Conservation (phyloP, 2,113 vertebrate genomes). For the Coreoperca whiteheadi region DNA sequence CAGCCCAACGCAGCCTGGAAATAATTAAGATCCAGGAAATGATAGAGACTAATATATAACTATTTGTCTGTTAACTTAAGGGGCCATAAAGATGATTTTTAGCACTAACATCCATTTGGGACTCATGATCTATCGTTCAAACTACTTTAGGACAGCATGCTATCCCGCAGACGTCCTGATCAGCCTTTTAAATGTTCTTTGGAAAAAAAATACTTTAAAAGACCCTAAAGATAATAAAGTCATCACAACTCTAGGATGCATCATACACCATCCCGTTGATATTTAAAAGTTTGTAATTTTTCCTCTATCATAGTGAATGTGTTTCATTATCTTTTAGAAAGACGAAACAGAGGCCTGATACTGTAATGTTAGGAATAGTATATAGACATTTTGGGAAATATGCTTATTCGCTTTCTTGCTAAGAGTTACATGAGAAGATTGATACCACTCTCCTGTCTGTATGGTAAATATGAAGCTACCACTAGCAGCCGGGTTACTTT, state of each 20-base stretch:
- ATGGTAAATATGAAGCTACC: conserved; percentile 21
- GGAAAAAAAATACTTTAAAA: conserved; percentile 5
- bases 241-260: conserved; percentile 17
- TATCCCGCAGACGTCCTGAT: conserved; percentile 44
- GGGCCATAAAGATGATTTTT: conserved; percentile 39
- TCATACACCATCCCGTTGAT: conserved; percentile 37
- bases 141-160: conserved; percentile 61
- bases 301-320: background rate
- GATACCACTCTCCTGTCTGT: background rate
- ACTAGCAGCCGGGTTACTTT: conserved; percentile 1
- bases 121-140: conserved; percentile 51
- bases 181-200: conserved; percentile 4
- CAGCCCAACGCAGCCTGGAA: conserved; percentile 28
- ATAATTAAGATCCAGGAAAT: conserved; percentile 43
- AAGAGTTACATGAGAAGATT: background rate
- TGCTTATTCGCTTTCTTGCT: background rate
- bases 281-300: background rate
- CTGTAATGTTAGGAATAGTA: conserved; percentile 8
- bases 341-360: background rate
- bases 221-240: background rate
- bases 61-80: conserved; percentile 32
- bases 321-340: conserved; percentile 4
- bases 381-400: conserved; percentile 5
- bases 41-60: too few relatives aligned
- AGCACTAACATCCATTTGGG: conserved; percentile 26